Base-by-base conservation (phyloP, 2,888 invertebrate species). In the Drosophila maculinotata region DNA sequence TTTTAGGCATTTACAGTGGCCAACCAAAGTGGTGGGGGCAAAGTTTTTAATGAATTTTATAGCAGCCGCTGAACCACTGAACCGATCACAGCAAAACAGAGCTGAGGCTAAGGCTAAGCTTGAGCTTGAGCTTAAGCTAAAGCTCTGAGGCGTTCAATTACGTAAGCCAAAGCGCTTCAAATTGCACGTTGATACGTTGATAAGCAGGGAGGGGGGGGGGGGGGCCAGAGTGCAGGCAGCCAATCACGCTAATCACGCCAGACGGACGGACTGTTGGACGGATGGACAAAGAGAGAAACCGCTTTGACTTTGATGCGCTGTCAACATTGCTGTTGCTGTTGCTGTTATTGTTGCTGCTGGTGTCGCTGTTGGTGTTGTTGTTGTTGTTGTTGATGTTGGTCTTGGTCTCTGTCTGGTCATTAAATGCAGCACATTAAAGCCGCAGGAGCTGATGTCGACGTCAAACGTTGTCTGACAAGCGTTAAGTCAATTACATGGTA, bases 401-500 rank as follows among this genome's bases (percentile, higher is more conserved):
- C 49, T 76, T 59, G 54, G 58, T 54, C 51, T 66, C 57, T 36
- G 63, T 57, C 60, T 49, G 64, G 87, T 72, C 87, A 88, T 86
- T 81, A 81, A 81, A 81, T 88, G 80, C 88, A 88, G 69, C 87
- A 79, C 88, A 88, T 88, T 88, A 86, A 86, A 86, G 87, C 87
- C 81, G 66, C 87, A 79, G 81, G 73, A 82, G 86, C 79, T 57
- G 44, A 10, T 62, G 53, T 31, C 42, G 65, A 49, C 67, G 33
- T 52, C 65, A 68, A 68, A 56, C 56, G 70, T 38, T 63, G 60
- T 39, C 87, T 87, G 88, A 82, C 82, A 81, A 68, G 73, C 81
- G 88, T 79, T 83, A 87, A 88, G 88, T 82, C 87, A 87, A 82
- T 82, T 88, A 82, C 82, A 82, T 88, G 82, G 82, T 88, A 88